Evolutionary conservation across 1,140 invertebrate genomes (phyloP), one percentile per base, ranked within the genome.

Genomic region (Listronotus oregonensis): DNA sequence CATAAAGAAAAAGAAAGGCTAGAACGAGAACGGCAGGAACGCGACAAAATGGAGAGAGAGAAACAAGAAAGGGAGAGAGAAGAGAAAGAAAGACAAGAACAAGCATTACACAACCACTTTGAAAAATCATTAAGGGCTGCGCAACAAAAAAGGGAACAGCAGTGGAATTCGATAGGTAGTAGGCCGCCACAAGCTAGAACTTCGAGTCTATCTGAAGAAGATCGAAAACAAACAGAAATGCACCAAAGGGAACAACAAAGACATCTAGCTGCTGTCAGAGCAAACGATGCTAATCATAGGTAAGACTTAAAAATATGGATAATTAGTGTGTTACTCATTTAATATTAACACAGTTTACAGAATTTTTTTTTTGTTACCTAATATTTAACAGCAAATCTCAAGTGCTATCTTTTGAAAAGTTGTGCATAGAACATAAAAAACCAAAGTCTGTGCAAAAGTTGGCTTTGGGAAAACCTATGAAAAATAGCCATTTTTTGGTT

Each of bases 81-180:
- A 62, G 86, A 86, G 66, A 84, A 83, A 62, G 84, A 82, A 75
- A 81, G 80, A 74, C 82, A 86, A 73, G 90, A 91, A 77, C 89
- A 85, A 77, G 91, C 87, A 72, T 91, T 96, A 46, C 89, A 94
- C 69, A 90, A 94, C 75, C 94, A 96, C 82, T 96, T 96, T 79
- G 90, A 92, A 77, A 91, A 94, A 80, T 94, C 92, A 52, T 81
- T 95, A 31, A 86, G 90, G 89, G 81, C 91, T 50, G 90, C 89
- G 18, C 88, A 90, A 73, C 89, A 92, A 80, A 93, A 93, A 42
- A 57, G 56, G 39, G 62, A 64, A 27, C 65, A 64, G n/a, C 60
- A 52, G 39, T 84, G 83, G 83, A 82, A 79, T 71, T 71, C 83
- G 39, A 76, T 84, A 14, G 50, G 60, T 11, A 43, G 40, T 42